A percentile compares a stretch with the other conserved stretches of the same genome.
Conservation (phyloP, 2,797 vertebrate species). For the Eurystomus glaucurus region DNA sequence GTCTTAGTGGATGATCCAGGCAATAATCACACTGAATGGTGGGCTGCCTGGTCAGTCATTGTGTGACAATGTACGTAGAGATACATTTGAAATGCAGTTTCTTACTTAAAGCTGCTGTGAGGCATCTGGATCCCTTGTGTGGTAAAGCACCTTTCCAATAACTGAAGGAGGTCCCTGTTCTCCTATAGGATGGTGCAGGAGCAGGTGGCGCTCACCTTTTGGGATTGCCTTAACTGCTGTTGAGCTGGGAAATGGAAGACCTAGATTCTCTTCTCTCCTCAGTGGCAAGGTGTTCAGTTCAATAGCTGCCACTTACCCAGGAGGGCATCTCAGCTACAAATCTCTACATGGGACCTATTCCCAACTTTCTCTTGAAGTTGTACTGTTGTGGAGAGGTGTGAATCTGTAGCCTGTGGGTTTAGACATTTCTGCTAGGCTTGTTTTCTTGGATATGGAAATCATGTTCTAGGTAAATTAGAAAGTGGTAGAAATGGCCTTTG, state of each 20-base stretch:
- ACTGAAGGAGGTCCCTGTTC: background rate
- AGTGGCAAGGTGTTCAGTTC: background rate
- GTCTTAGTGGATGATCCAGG: background rate
- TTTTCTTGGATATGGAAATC: background rate
- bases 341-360: background rate
- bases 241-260: background rate
- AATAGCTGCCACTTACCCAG: background rate
- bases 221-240: background rate
- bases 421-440: background rate
- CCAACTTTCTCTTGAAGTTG: background rate
- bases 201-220: background rate
- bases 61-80: background rate
- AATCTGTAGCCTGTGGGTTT: background rate
- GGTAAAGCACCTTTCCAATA: background rate
- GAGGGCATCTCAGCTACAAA: background rate
- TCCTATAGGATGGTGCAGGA: background rate
- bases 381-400: background rate
- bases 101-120: background rate
- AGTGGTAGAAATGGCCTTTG: background rate
- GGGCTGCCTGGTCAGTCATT: background rate
- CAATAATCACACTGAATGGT: background rate
- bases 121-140: background rate
- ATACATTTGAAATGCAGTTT: background rate
- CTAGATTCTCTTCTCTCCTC: background rate
- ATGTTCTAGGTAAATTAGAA: background rate